A percentile compares a stretch with the other conserved stretches of the same genome.
Conservation (phyloP, 2,888 invertebrate species). For the Portevinia maculata region DNA sequence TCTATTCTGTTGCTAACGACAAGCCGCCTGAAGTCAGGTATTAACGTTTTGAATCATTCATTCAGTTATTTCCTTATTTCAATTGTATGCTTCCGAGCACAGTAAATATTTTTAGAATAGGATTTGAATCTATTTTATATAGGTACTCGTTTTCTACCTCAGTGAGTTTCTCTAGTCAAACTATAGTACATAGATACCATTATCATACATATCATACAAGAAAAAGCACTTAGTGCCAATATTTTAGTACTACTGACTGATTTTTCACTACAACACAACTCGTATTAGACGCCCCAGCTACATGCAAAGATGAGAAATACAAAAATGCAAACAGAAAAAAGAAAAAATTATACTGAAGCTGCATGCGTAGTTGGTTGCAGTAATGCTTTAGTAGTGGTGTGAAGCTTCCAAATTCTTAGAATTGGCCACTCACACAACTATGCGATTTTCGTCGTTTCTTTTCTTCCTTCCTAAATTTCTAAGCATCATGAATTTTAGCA, state of each 20-base stretch:
- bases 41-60: too few relatives aligned
- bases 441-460: conserved; percentile 26
- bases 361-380: conserved; percentile 65
- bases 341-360: conserved; percentile 33
- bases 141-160: too few relatives aligned
- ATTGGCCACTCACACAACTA: conserved; percentile 31
- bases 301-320: conserved; percentile 50
- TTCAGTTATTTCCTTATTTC: too few relatives aligned
- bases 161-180: too few relatives aligned
- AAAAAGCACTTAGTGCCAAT: too few relatives aligned
- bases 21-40: too few relatives aligned
- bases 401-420: conserved; percentile 60
- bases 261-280: conserved; percentile 20
- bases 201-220: too few relatives aligned
- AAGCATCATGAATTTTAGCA: conserved; percentile 24
- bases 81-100: too few relatives aligned
- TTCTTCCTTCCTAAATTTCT: conserved; percentile 51
- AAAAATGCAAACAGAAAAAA: conserved; percentile 26
- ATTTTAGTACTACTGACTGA: not conserved
- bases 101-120: too few relatives aligned
- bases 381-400: conserved; percentile 55
- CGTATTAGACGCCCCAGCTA: conserved; percentile 31
- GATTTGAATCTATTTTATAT: too few relatives aligned
- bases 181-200: too few relatives aligned
- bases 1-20: too few relatives aligned